phyloP scores from a whole-genome alignment of 92 coral and sea anemone genomes.

The Muricea muricata region DNA sequence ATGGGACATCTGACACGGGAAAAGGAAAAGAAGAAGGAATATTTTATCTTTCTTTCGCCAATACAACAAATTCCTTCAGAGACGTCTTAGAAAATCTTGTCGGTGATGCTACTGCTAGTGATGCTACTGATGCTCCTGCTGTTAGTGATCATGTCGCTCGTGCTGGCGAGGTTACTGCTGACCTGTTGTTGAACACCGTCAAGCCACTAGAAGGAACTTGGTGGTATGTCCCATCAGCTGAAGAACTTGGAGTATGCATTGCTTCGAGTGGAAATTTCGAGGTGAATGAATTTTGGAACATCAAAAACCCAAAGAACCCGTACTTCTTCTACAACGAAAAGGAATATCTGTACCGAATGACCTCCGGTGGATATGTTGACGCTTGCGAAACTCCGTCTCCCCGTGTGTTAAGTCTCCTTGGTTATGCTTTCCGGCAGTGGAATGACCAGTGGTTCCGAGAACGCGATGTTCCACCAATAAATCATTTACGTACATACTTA shows the following conservation, averaged over 20 bases:
- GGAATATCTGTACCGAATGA: too few species aligned
- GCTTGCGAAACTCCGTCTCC: constrained; percentile 74
- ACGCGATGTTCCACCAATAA: constrained; percentile 70
- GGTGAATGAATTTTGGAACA: too few species aligned
- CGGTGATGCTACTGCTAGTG: too few species aligned
- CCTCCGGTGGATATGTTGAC: constrained; percentile 68
- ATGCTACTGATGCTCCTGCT: too few species aligned
- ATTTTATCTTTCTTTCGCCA: constrained; percentile 75
- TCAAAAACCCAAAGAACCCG: constrained; percentile 66
- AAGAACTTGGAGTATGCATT: constrained; percentile 53
- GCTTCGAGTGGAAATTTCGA: constrained; percentile 39
- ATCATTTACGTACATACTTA: constrained; percentile 55
- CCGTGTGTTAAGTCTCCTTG: too few species aligned
- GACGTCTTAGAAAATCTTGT: too few species aligned
- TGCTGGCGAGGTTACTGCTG: constrained; percentile 72
- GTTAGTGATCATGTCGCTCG: constrained; percentile 50
- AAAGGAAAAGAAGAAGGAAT: too few species aligned
- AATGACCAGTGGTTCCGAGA: too few species aligned
- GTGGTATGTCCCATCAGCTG: constrained; percentile 83
- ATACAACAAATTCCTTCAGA: constrained; percentile 67
- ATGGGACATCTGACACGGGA: too few species aligned
- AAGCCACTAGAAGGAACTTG: too few species aligned
- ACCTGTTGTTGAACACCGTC: constrained; percentile 68
- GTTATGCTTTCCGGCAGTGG: too few species aligned
- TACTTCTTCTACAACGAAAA: constrained; percentile 84